phyloP scores from a whole-genome alignment of 2,888 invertebrate genomes.

The Caenorhabditis parvicauda region DNA sequence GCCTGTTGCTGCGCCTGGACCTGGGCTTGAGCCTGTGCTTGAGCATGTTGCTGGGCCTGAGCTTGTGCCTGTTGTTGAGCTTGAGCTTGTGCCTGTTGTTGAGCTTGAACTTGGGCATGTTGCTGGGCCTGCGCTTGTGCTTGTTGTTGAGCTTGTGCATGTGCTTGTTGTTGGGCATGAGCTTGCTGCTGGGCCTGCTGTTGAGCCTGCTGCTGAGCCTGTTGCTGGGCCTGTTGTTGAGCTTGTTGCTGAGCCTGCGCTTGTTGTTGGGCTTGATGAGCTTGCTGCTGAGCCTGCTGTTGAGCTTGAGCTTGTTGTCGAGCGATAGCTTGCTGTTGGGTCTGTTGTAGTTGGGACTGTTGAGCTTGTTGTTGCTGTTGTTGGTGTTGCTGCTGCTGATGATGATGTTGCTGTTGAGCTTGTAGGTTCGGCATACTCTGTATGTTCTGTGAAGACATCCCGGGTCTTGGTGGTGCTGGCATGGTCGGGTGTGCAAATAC shows the following conservation, averaged over 20 bases:
- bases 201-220: constrained; percentile 1
- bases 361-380: constrained; percentile 8
- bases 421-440: neutral
- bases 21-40: neutral
- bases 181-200: constrained; percentile 1
- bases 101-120: neutral
- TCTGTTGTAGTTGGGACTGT: constrained; percentile 1
- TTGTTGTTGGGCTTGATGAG: no score
- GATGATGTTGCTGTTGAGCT: constrained; percentile 3
- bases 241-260: neutral
- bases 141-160: neutral
- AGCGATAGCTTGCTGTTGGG: no score
- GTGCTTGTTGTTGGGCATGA: neutral
- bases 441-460: neutral
- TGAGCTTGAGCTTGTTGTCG: neutral
- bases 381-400: constrained; percentile 9
- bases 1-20: neutral
- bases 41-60: neutral
- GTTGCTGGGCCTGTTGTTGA: neutral
- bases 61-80: neutral
- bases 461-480: neutral
- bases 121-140: neutral
- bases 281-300: neutral
- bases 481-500: neutral
- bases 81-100: neutral